A percentile compares a stretch with the other conserved stretches of the same genome.
phyloP scores from a whole-genome alignment of 2,797 vertebrate genomes.

The Sebastiscus albofasciatus region DNA sequence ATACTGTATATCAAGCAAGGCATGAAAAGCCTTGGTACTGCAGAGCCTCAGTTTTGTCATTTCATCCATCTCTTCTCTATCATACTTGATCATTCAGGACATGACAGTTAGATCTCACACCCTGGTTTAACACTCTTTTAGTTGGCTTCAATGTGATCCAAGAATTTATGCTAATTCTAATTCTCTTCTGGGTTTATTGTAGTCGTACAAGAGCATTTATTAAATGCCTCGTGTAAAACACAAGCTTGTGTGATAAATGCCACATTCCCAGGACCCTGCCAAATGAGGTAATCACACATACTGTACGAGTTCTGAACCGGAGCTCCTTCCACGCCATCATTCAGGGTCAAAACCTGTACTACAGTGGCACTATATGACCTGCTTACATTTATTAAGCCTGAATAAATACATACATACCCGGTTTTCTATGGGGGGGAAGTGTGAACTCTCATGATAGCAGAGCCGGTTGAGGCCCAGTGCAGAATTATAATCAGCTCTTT shows the following conservation, averaged over 20 bases:
- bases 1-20: no score
- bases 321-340: conserved; percentile 2
- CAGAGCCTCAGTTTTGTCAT: not conserved
- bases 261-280: conserved; percentile 17
- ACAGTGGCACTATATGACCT: not conserved
- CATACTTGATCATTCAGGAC: conserved; percentile 1
- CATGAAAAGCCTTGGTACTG: not conserved
- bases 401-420: conserved; percentile 17
- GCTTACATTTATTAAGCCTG: conserved; percentile 24
- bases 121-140: not conserved
- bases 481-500: conserved; percentile 83
- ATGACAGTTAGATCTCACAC: not conserved
- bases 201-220: not conserved
- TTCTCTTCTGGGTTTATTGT: conserved; percentile 4
- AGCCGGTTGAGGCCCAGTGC: conserved; percentile 65
- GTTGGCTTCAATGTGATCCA: not conserved
- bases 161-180: conserved; percentile 30
- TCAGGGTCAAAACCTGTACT: conserved; percentile 15
- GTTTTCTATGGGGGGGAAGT: conserved; percentile 32
- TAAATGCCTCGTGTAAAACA: conserved; percentile 20
- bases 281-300: conserved; percentile 28
- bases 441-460: conserved; percentile 46
- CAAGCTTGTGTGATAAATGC: conserved; percentile 23
- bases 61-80: not conserved
- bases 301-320: not conserved